These are phyloP conservation scores for Ophiothrix spiculata DNA, from an alignment of 35 echinoderm and acorn worm species.

Conservation along the genomic window DNA sequence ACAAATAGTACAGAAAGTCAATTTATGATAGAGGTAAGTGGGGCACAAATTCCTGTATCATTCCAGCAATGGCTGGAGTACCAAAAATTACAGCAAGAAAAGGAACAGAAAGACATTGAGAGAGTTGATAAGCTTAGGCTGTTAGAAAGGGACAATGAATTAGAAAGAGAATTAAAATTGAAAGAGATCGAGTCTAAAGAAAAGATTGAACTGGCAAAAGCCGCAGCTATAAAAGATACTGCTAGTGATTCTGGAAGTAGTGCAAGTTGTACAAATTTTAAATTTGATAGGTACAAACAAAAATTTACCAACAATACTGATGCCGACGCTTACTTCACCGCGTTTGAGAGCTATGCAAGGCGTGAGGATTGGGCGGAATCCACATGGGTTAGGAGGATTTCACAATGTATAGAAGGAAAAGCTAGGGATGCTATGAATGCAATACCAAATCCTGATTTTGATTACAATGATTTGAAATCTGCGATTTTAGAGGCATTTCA, in stretches of 20 bases:
- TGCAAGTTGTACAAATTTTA: not conserved
- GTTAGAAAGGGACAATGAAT: not conserved
- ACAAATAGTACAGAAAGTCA: not conserved
- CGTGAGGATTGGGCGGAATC: not conserved
- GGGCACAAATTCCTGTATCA: not conserved
- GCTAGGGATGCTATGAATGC: not conserved
- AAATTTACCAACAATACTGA: too few species aligned
- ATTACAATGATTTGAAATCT: not conserved
- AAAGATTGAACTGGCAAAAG: not conserved
- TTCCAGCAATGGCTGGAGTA: not conserved
- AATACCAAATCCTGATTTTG: not conserved
- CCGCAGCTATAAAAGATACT: not conserved
- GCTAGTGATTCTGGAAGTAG: not conserved
- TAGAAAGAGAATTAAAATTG: not conserved
- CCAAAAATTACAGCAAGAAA: too few species aligned
- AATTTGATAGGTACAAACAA: not conserved
- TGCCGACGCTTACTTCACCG: too few species aligned
- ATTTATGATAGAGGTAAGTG: not conserved
- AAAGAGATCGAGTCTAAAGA: not conserved
- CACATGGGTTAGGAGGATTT: not conserved
- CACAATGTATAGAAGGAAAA: not conserved
- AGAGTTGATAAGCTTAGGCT: not conserved
- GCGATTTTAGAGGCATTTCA: not conserved
- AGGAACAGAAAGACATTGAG: not conserved
- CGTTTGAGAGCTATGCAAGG: not conserved